These are phyloP conservation scores for Leistus spinibarbis DNA, from an alignment of 2,888 invertebrate species.

Conservation along the genomic window DNA sequence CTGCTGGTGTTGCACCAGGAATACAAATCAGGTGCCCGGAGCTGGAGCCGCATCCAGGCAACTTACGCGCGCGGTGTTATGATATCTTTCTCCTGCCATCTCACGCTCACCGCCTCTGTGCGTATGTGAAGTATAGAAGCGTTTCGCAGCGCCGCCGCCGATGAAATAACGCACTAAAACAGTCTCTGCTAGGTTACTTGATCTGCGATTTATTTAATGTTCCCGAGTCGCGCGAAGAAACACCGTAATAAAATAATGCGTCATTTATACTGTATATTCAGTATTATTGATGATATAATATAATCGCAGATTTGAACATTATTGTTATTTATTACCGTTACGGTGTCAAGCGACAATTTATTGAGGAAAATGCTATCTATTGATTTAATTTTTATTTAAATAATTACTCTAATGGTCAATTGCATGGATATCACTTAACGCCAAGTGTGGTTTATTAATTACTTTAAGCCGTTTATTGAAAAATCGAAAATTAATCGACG, in stretches of 20 bases:
- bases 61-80: constrained; percentile 43
- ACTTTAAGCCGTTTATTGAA: too few relatives aligned
- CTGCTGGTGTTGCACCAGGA: constrained; percentile 49
- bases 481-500: not conserved
- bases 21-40: constrained; percentile 50
- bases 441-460: too few relatives aligned
- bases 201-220: constrained; percentile 30
- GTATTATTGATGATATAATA: not conserved
- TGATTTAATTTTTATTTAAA: too few relatives aligned
- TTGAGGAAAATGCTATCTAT: too few relatives aligned
- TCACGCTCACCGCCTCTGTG: not conserved
- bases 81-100: constrained; percentile 7
- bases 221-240: constrained; percentile 10
- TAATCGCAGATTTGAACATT: not conserved
- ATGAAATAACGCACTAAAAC: not conserved
- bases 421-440: too few relatives aligned
- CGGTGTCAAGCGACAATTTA: not conserved
- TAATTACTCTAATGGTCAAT: too few relatives aligned
- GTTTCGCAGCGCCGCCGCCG: too few relatives aligned
- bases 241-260: constrained; percentile 22
- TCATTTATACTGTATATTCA: constrained; percentile 8
- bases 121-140: too few relatives aligned
- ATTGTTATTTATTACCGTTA: constrained; percentile 9
- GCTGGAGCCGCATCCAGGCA: constrained; percentile 43
- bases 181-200: not conserved